Percentiles rank a stretch among this genome's conserved stretches.
Evolutionary conservation across 1,140 invertebrate genomes (phyloP).

Genomic region (Eumeta japonica): DNA sequence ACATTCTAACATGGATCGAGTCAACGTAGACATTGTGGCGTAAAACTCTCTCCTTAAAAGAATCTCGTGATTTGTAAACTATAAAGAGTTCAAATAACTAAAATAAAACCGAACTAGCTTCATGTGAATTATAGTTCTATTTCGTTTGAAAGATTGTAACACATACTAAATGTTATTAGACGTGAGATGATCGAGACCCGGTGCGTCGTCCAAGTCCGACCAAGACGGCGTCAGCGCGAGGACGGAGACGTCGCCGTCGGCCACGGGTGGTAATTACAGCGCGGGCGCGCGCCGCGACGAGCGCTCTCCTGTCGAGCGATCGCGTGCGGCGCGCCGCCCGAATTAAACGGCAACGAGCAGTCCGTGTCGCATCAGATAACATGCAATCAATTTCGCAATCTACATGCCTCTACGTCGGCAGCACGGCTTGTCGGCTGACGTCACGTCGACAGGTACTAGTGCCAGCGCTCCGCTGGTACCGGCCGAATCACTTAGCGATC

Average conservation of each 20-base stretch:
- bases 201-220: too few relatives aligned
- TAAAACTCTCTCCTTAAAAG: too few relatives aligned
- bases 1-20: too few relatives aligned
- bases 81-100: too few relatives aligned
- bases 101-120: too few relatives aligned
- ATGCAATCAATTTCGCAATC: constrained; percentile 57
- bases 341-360: constrained; percentile 54
- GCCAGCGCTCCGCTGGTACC: constrained; percentile 42
- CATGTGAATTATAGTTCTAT: too few relatives aligned
- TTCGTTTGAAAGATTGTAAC: too few relatives aligned
- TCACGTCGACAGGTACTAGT: constrained; percentile 44
- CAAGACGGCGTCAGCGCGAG: too few relatives aligned
- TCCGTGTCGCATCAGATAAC: constrained; percentile 53
- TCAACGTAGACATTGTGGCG: too few relatives aligned
- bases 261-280: constrained; percentile 50
- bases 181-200: too few relatives aligned
- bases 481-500: constrained; percentile 2
- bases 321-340: constrained; percentile 47
- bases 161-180: too few relatives aligned
- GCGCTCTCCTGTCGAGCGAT: constrained; percentile 49
- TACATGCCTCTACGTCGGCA: constrained; percentile 53
- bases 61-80: too few relatives aligned
- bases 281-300: constrained; percentile 26
- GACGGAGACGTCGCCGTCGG: constrained; percentile 43
- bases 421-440: constrained; percentile 44